Percentiles rank a stretch among this genome's conserved stretches.
Conservation (phyloP, 2,888 invertebrate genomes). For the Laothoe populi region DNA sequence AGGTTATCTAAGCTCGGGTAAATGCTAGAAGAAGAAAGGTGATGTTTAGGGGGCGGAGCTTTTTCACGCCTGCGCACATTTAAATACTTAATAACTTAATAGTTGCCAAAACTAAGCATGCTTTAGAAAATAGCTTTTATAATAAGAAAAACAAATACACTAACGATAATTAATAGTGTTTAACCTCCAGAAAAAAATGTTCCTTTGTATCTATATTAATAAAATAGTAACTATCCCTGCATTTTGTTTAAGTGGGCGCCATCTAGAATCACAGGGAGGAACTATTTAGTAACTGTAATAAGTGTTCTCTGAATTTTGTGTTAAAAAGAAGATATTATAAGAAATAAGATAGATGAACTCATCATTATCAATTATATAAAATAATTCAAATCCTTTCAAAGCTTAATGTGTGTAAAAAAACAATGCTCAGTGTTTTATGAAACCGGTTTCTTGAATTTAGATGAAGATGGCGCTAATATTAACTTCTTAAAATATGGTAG, state of each 20-base stretch:
- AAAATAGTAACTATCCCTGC: background rate
- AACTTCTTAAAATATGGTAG: background rate
- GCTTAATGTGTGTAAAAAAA: too few species aligned
- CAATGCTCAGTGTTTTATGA: too few species aligned
- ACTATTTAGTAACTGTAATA: background rate
- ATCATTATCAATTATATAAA: too few species aligned
- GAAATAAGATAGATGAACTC: too few species aligned
- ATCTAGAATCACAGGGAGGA: background rate
- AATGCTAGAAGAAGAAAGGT: conserved; percentile 58
- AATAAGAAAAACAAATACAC: background rate
- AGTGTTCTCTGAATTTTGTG: background rate
- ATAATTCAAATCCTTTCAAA: too few species aligned
- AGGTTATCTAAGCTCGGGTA: conserved; percentile 37
- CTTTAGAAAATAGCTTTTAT: background rate
- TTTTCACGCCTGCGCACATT: conserved; percentile 45
- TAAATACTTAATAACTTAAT: background rate
- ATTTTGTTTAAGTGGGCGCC: background rate
- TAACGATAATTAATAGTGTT: too few species aligned
- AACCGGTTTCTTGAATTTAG: background rate
- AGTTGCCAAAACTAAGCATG: background rate
- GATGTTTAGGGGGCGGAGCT: conserved; percentile 57
- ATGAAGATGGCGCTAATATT: background rate
- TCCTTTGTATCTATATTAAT: too few species aligned
- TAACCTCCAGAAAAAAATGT: too few species aligned
- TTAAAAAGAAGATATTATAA: too few species aligned